Evolutionary conservation across 2,113 vertebrate genomes (phyloP), one percentile per base, ranked within the genome.

Genomic region (Macaca mulatta): DNA sequence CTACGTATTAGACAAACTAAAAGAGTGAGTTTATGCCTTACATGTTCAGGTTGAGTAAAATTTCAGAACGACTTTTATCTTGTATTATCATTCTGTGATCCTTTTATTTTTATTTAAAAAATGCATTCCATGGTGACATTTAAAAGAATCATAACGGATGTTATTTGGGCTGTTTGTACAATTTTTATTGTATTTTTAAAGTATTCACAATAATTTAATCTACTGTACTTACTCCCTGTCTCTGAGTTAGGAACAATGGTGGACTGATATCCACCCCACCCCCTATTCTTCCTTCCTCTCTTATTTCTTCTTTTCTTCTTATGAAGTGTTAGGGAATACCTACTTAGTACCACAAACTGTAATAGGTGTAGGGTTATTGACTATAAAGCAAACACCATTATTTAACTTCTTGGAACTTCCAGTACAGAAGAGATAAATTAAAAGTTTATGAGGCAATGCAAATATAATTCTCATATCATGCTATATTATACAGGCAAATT

Each of bases 151-250:
- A 50, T 79, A 43, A 38, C 67, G 8, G 17, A 7, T 74, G 48
- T 87, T 93, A 2, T 72, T 95, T 59, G 17, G 13, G 52, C 5
- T 90, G 4, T 59, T 78, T 90, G 8, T 85, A 27, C 0, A 80
- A 55, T 67, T 86, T 90, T 90, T 86, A 67, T 89, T 89, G n/a
- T 89, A 69, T 78, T 92, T 91, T 78, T 57, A 61, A 90, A 85
- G 9, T 74, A n/a, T 93, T 77, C 14, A 35, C 9, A 38, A 20
- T n/a, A 85, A 80, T 67, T 25, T 92, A 61, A 4, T 81, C 55
- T 72, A 16, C 57, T 78, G 7, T 78, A 70, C 12, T 75, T 67
- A 59, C 11, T 80, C 7, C 13, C 1, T 64, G 25, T 74, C 20
- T 91, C 43, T 67, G 59, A 92, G 67, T 74, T 70, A 78, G 35